These are phyloP conservation scores for Protomyctophum bolini DNA, from an alignment of 2,113 vertebrate species.

Conservation along the genomic window DNA sequence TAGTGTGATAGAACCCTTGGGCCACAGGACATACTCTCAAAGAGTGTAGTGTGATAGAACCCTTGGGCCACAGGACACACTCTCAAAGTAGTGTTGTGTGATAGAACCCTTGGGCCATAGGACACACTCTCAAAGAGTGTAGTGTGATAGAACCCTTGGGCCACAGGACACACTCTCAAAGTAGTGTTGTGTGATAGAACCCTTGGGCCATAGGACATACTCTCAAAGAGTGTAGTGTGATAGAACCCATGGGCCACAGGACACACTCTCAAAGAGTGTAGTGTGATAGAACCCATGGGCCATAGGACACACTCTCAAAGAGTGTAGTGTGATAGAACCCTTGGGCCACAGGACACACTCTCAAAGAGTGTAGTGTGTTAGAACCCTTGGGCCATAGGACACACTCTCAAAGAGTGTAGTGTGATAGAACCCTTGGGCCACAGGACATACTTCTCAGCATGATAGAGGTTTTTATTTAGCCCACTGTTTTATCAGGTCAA, in stretches of 20 bases:
- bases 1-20: not conserved
- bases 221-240: not conserved
- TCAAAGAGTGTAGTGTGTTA: too few species aligned
- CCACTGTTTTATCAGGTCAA: conserved; percentile 21
- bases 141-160: not conserved
- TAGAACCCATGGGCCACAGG: not conserved
- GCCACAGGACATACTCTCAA: too few species aligned
- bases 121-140: too few species aligned
- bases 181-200: not conserved
- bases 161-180: too few species aligned
- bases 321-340: not conserved
- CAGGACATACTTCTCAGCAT: not conserved
- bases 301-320: too few species aligned
- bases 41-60: not conserved
- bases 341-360: not conserved
- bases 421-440: not conserved
- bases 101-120: not conserved
- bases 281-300: too few species aligned
- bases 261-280: too few species aligned
- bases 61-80: not conserved
- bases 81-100: not conserved
- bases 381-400: too few species aligned
- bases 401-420: not conserved
- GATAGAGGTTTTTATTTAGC: conserved; percentile 11
- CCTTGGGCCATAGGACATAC: not conserved